Conservation (phyloP, 2,888 invertebrate species). For the Temnothorax ravouxi region DNA sequence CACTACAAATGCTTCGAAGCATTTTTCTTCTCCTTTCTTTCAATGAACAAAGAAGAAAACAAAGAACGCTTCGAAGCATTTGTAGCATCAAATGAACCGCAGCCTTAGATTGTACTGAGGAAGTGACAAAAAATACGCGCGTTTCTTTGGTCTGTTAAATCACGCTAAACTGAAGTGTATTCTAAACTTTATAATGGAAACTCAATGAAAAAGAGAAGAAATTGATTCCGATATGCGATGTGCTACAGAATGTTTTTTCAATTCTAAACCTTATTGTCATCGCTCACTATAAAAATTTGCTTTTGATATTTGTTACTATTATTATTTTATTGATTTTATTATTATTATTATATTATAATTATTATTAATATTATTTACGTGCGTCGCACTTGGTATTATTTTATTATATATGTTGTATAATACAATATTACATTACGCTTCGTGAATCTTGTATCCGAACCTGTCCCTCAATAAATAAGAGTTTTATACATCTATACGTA, state of each 20-base stretch:
- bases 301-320: constrained; percentile 72
- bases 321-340: constrained; percentile 69
- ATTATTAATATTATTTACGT: constrained; percentile 75
- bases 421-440: constrained; percentile 76
- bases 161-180: neutral
- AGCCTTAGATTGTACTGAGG: neutral
- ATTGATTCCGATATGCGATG: constrained; percentile 35
- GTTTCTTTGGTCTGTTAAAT: neutral
- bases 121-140: neutral
- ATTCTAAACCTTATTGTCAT: constrained; percentile 64
- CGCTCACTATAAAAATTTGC: constrained; percentile 69
- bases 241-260: constrained; percentile 65
- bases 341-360: constrained; percentile 67
- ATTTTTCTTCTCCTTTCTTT: too few species aligned
- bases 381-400: constrained; percentile 75
- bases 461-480: constrained; percentile 48
- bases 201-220: constrained; percentile 19
- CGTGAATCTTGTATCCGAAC: constrained; percentile 52
- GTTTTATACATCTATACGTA: constrained; percentile 28
- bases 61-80: too few species aligned
- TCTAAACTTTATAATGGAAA: neutral
- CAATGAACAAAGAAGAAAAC: too few species aligned
- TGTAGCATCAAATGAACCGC: too few species aligned
- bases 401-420: constrained; percentile 80
- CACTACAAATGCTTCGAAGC: too few species aligned